Evolutionary conservation across 2,888 invertebrate species (phyloP), one percentile per base, ranked within the genome.

Genomic region (Leptodirus hochenwartii): DNA sequence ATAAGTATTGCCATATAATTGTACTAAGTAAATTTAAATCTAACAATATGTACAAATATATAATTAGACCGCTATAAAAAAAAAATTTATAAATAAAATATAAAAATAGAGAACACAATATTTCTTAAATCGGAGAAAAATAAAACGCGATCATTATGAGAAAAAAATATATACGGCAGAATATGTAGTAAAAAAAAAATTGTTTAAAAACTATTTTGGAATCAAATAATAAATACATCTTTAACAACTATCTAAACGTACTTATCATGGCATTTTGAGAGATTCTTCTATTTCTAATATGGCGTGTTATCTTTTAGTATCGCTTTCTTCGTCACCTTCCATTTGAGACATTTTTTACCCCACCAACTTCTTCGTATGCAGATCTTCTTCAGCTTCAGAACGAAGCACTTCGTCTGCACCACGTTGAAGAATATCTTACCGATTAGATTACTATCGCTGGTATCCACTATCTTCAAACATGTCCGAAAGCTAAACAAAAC

Each of bases 351-450:
- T 24, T 39, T 41, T 23, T 11, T 30, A 17, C 40, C 38, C 35
- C 39, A 37, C 37, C 40, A 37, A 1, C 76, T 73, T 4, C 75
- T 61, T 42, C 74, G 66, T 5, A 66, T 61, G 57, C 93, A 93
- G 15, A 72, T 61, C 41, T 73, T 71, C 39, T 79, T 75, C 2
- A 72, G 69, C 45, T 80, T 79, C 23, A 95, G 59, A 1, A 80
- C 68, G 56, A 95, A 93, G 47, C 95, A 95, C 50, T 87, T 81
- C 1, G 85, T 82, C 50, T 87, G 87, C n/a, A 93, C 77, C 25
- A 91, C 66, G 58, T 93, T 88, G 69, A 95, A 95, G 64, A 88
- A 95, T 17, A 93, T 62, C 46, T 81, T 82, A 3, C 90, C 90
- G 31, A 90, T 85, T 56, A 88, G 67, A 49, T 84, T 82, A 5